phyloP scores from a whole-genome alignment of 2,797 vertebrate genomes.

The Periparus ater region DNA sequence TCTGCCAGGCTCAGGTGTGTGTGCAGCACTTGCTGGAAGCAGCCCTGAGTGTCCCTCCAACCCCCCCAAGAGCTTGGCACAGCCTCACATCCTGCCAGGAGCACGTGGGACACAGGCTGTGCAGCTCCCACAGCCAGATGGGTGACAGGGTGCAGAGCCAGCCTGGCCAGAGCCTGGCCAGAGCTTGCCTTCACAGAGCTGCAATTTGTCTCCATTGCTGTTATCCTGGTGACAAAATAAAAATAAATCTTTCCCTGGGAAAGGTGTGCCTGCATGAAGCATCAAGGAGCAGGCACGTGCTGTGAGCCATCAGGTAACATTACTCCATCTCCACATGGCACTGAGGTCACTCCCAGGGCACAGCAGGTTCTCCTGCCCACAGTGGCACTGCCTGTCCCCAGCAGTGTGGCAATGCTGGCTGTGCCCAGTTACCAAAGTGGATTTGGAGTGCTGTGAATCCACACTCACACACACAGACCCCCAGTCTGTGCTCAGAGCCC shows the following conservation, averaged over 20 bases:
- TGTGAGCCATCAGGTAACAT: too few relatives aligned
- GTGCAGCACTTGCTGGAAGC: background rate
- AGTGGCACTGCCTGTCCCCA: background rate
- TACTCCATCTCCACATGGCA: background rate
- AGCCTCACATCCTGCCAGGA: background rate
- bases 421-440: background rate
- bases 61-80: background rate
- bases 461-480: background rate
- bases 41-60: rapidly evolving
- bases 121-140: background rate
- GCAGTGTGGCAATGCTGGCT: background rate
- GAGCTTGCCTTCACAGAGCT: background rate
- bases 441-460: background rate
- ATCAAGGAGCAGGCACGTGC: rapidly evolving
- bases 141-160: background rate
- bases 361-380: background rate
- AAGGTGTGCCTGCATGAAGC: background rate
- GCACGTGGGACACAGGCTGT: background rate
- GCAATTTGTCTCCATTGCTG: background rate
- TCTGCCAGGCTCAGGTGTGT: background rate
- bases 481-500: background rate
- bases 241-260: background rate
- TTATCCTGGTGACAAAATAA: background rate
- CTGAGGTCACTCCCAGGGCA: background rate
- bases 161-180: too few relatives aligned